Base-by-base conservation (phyloP, 2,888 invertebrate species). In the Branchinecta sandiegonensis region DNA sequence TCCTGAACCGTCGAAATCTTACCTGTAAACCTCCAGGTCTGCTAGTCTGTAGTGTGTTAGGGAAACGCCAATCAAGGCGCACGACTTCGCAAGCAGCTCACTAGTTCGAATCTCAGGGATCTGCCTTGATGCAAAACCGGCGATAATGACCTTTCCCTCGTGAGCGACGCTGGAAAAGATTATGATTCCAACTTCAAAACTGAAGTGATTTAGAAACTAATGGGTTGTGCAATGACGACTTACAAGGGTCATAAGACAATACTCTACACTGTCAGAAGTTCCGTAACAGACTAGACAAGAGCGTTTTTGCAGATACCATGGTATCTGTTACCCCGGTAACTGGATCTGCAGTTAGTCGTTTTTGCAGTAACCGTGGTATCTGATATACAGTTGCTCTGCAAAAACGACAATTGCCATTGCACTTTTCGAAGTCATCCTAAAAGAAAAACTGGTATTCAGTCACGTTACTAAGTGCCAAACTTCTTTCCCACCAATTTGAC, bases 1-100 rank as follows among this genome's bases (percentile, higher is more conserved):
- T n/a, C n/a, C n/a, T n/a, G n/a, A 37, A 37, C 37, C 37, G 37
- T 4, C 37, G 17, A 23, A 13, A 14, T 74, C 75, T 74, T 78
- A 80, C 76, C 81, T 78, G 75, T 85, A 86, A n/a, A 80, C 76
- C 70, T 82, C 79, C 50, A 76, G 77, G 73, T 82, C 79, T 70
- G 81, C 80, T 68, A 77, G 77, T 66, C 81, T 77, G 69, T 79
- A 81, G 70, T 82, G 78, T 65, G 76, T 75, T 37, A 84, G 77
- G 70, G 80, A 81, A 13, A 84, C 79, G 4, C 82, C 83, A 37
- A 80, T 79, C 9, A 83, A 75, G 64, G 79, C 79, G 72, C 80
- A 79, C 11, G 78, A 77, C 71, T 79, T 78, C 74, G 77, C 75
- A 17, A 79, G 73, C 2, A 81, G 75, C n/a, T 77, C 75, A 65